Base-by-base conservation (phyloP, 2,888 invertebrate genomes). In the Platycnemis pennipes region DNA sequence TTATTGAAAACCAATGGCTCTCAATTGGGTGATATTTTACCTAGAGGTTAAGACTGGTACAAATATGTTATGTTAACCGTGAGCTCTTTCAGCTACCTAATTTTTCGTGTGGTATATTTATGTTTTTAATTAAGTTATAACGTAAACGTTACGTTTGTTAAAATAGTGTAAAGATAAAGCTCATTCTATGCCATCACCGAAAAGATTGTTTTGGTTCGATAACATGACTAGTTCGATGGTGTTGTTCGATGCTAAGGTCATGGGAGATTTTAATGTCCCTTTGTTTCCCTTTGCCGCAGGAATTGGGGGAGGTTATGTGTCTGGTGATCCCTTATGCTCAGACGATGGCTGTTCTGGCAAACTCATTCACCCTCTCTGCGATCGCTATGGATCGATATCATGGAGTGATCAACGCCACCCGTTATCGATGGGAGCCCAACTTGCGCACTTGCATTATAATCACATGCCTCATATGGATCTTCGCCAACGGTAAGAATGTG, bases 301-400 rank as follows among this genome's bases (percentile, higher is more conserved):
- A 13, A 0, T 31, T 94, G 2, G 94, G 91, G 26, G 89, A 91
- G 37, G 13, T 86, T 42, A 37, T 94, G 85, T 94, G 94, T 85
- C 46, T 46, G 42, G 44, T 77, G 22, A 94, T 94, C 53, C 94
- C 94, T 44, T 94, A 77, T 53, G n/a, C 94, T 26, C 89, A 89
- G 69, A 94, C 94, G 11, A 3, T 85, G 42, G 37, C 77, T 3
- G 49, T 91, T 56, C 49, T 94, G 1, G 31, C 77, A 8, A 91
- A 89, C 37, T 94, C 94, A 26, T 77, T 94, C n/a, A 94, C 94
- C 5, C 69, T 94, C 42, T 85, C 94, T 26, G 94, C 91, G 44
- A 94, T 94, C 85, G 94, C 94, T 37, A 26, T 94, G 77, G 94
- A 94, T 26, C 37, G 94, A 94, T 94, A 94, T 31, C 77, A 91